phyloP scores from a whole-genome alignment of 2,888 invertebrate genomes.

The Sinopyrophorus schimmeli region DNA sequence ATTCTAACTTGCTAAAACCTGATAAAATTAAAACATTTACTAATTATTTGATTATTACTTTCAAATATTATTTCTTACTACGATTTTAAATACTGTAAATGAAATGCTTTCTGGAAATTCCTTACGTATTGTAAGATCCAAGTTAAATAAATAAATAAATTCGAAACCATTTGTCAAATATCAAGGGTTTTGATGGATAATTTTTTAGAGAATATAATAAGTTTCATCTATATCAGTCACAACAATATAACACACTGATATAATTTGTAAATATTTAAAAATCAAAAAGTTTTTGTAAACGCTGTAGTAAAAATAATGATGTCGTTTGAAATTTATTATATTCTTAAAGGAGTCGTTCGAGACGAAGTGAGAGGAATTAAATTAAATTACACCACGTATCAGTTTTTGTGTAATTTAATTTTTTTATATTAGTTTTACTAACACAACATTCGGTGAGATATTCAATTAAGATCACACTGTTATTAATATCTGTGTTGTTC shows the following conservation, averaged over 20 bases:
- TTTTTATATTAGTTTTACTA: conserved; percentile 19
- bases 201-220: conserved; percentile 19
- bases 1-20: conserved; percentile 13
- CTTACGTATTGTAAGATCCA: conserved; percentile 19
- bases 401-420: no score
- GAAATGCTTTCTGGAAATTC: no score
- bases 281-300: no score
- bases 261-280: no score
- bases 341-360: conserved; percentile 1
- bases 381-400: no score
- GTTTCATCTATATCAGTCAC: no score
- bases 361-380: no score
- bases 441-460: conserved; percentile 22
- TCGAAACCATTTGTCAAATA: conserved; percentile 38
- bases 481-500: conserved; percentile 14
- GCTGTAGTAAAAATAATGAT: no score
- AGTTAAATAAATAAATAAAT: conserved; percentile 37
- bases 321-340: conserved; percentile 8
- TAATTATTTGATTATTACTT: conserved; percentile 14
- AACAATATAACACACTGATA: no score
- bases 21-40: conserved; percentile 27
- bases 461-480: conserved; percentile 20
- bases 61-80: no score
- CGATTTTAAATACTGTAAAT: no score
- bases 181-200: conserved; percentile 12